These are phyloP conservation scores for Micronycteris hirsuta DNA, from an alignment of 2,113 vertebrate genomes.

Conservation along the genomic window DNA sequence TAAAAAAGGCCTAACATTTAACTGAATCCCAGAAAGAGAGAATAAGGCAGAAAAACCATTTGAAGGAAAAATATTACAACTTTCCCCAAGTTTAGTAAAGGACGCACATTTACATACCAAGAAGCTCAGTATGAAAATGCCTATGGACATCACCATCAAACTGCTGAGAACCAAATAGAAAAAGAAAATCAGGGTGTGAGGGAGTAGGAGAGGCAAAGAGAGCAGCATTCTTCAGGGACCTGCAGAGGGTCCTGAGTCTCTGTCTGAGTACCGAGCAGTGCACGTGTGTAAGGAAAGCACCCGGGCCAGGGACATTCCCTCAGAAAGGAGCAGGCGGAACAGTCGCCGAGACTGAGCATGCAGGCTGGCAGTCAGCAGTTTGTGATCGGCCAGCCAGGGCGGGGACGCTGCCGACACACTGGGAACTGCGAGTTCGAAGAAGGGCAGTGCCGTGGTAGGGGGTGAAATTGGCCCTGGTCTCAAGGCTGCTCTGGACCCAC, in stretches of 20 bases:
- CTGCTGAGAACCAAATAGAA: not conserved
- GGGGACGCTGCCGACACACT: not conserved
- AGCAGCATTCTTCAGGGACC: not conserved
- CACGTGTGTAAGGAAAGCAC: not conserved
- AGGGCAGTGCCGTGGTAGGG: not conserved
- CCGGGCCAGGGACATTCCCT: not conserved
- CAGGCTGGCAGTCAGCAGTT: not conserved
- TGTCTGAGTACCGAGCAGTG: not conserved
- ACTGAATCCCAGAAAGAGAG: not conserved
- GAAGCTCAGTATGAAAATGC: not conserved
- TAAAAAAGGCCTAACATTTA: not conserved
- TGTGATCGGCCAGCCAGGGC: not conserved
- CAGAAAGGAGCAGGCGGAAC: not conserved
- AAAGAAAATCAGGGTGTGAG: not conserved
- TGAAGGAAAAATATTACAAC: not conserved
- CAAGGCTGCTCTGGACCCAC: not conserved
- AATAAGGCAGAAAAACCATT: not conserved
- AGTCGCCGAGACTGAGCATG: not conserved
- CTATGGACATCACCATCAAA: not conserved
- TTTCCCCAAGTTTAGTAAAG: not conserved
- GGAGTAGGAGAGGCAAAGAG: not conserved
- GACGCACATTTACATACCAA: not conserved
- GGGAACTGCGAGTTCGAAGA: not conserved
- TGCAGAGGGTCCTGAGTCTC: not conserved
- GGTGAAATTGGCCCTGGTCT: not conserved